Evolutionary conservation across 2,113 vertebrate species (phyloP).

Genomic region (Anthoscopus minutus): DNA sequence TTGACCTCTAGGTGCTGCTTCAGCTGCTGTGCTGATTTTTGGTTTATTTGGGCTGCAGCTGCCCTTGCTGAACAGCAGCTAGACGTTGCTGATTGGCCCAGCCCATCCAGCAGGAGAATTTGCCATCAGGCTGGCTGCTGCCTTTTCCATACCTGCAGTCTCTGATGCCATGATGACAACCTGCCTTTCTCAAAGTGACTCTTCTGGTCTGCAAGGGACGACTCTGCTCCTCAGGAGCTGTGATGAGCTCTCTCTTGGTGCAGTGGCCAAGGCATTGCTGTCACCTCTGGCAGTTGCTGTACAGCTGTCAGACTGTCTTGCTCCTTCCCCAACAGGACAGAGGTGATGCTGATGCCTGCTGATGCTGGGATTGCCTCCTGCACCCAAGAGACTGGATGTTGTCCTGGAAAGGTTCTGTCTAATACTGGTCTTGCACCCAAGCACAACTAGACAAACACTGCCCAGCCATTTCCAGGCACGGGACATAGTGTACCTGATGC

Average conservation of each 20-base stretch:
- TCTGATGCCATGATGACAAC: not conserved
- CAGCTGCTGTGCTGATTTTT: not conserved
- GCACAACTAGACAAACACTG: not conserved
- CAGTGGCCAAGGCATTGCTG: not conserved
- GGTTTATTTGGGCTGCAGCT: not conserved
- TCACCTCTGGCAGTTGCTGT: not conserved
- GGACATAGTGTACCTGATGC: not conserved
- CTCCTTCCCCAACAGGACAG: not conserved
- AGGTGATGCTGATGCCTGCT: not conserved
- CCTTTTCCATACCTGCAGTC: not conserved
- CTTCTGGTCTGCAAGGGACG: not conserved
- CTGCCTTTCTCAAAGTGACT: not conserved
- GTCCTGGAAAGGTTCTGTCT: not conserved
- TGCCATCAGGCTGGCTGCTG: not conserved
- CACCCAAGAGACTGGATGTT: not conserved
- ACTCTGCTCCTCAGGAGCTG: not conserved
- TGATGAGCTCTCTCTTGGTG: not conserved
- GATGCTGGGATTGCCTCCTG: not conserved
- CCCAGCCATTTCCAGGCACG: not conserved
- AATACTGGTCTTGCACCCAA: not conserved
- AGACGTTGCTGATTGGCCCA: not conserved
- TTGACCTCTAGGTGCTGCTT: not conserved
- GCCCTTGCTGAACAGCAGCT: not conserved
- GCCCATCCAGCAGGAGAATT: rapidly evolving
- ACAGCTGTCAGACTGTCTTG: not conserved